Percentiles rank a stretch among this genome's conserved stretches.
Conservation (phyloP, 2,888 invertebrate genomes). For the Epinotia ramella region DNA sequence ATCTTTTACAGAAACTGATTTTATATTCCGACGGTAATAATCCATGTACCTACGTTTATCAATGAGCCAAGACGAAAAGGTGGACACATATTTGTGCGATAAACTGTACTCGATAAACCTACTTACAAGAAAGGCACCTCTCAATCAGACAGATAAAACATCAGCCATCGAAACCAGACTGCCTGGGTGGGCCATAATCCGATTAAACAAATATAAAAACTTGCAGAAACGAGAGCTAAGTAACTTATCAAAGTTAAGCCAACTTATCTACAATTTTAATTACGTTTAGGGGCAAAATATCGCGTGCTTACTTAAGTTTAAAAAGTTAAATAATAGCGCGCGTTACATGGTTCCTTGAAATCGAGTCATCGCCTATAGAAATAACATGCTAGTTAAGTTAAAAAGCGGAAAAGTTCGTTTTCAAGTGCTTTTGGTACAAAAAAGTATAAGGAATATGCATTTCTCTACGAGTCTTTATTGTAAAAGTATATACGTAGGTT, state of each 20-base stretch:
- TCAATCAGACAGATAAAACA: slow-evolving; percentile 2
- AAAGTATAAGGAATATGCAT: background rate
- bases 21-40: no score
- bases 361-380: slow-evolving; percentile 43
- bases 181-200: slow-evolving; percentile 38
- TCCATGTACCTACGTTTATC: background rate
- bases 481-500: no score
- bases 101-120: background rate
- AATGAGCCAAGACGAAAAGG: background rate
- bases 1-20: no score
- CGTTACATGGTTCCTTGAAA: slow-evolving; percentile 55
- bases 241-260: slow-evolving; percentile 34
- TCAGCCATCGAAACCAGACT: background rate
- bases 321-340: slow-evolving; percentile 57
- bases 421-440: background rate
- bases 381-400: slow-evolving; percentile 25
- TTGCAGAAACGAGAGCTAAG: slow-evolving; percentile 30
- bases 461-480: no score
- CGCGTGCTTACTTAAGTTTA: slow-evolving; percentile 56
- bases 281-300: slow-evolving; percentile 45
- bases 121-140: background rate
- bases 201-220: slow-evolving; percentile 28
- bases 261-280: slow-evolving; percentile 31
- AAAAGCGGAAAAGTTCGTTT: background rate
- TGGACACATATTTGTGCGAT: background rate